Evolutionary conservation across 1,140 invertebrate species (phyloP), one percentile per base, ranked within the genome.

Genomic region (Drosophila elegans): DNA sequence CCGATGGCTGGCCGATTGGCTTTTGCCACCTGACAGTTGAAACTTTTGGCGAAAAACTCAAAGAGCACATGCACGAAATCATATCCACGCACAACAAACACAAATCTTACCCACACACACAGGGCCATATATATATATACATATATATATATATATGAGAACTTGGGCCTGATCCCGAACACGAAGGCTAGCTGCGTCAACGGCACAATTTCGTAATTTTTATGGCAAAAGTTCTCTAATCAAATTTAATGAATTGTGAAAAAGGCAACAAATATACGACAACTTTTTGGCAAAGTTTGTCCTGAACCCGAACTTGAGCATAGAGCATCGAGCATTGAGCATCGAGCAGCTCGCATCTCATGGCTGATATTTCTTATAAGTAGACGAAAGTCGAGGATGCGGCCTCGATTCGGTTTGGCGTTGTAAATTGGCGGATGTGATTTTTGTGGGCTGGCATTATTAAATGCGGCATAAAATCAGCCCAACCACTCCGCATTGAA

Each of bases 201-300:
- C 84, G 77, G 84, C 84, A 89, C 84, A 89, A 89, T 89, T 89
- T 89, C 84, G 84, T 89, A 89, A 89, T 89, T 89, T 89, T 89
- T 89, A 89, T 89, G 84, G 84, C 80, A 84, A 89, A 89, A 89
- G 84, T 89, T 89, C 84, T 89, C 84, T 89, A 89, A 89, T 89
- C 84, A 89, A 89, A 89, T 89, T 89, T 89, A 89, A 89, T 89
- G 84, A 89, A 89, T 89, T 89, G 84, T 89, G 84, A 89, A 89
- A 89, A 89, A 89, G 84, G 84, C 84, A 89, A 89, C 84, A 89
- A 89, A 89, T 89, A 89, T 79, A 89, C 80, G 84, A 89, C 84
- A 89, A 89, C 84, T 89, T 89, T 90, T 74, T 85, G 71, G 69
- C 64, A 80, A 88, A 88, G 77, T 89, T 89, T 89, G 84, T 89